These are phyloP conservation scores for Pygmarrhopalites habei DNA, from an alignment of 1,140 invertebrate genomes.

Conservation along the genomic window DNA sequence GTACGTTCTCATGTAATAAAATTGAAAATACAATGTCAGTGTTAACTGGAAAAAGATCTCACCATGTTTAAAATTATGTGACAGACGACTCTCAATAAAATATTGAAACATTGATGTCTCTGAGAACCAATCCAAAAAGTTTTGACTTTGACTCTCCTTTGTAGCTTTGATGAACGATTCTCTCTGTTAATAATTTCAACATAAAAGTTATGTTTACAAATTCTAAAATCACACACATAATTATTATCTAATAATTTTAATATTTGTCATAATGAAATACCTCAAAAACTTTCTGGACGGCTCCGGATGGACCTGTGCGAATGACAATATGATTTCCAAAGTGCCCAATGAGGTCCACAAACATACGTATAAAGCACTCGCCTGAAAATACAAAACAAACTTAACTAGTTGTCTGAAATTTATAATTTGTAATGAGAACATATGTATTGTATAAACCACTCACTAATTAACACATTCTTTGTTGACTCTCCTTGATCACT, in stretches of 20 bases:
- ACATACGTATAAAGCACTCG: constrained; percentile 60
- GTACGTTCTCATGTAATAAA: too few species aligned
- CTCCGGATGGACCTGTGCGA: too few species aligned
- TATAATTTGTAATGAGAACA: too few species aligned
- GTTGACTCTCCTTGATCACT: constrained; percentile 43
- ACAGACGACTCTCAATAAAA: constrained; percentile 44
- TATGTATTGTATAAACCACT: too few species aligned
- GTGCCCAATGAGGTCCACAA: constrained; percentile 57
- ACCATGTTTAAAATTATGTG: constrained; percentile 30
- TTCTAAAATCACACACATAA: too few species aligned
- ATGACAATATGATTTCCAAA: constrained; percentile 50
- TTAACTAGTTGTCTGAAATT: too few species aligned
- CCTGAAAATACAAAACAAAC: constrained; percentile 26
- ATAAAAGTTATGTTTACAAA: constrained; percentile 10
- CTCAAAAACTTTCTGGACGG: constrained; percentile 50
- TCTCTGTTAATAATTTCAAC: constrained; percentile 49
- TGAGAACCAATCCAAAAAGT: constrained; percentile 73
- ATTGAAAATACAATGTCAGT: too few species aligned
- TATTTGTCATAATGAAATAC: constrained; percentile 44
- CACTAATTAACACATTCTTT: too few species aligned
- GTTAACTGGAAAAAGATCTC: too few species aligned
- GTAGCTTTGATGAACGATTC: constrained; percentile 54
- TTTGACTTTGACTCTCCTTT: constrained; percentile 55
- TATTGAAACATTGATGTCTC: constrained; percentile 70
- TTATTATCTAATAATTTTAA: not conserved